These are phyloP conservation scores for Cheirogaleus medius DNA, from an alignment of 2,113 vertebrate genomes.

Conservation along the genomic window DNA sequence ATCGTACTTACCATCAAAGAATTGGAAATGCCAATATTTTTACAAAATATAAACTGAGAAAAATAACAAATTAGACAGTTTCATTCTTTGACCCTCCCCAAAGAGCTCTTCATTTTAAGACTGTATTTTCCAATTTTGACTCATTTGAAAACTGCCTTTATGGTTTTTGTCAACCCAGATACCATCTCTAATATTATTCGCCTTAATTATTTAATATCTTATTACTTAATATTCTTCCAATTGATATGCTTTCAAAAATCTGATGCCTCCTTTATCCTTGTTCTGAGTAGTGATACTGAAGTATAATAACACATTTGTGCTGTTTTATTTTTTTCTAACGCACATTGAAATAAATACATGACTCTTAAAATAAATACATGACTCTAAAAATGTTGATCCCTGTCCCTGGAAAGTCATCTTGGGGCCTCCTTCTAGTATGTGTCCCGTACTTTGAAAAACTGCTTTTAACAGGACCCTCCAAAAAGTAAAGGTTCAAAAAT, in stretches of 20 bases:
- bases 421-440: background rate
- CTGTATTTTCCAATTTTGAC: background rate
- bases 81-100: background rate
- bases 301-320: background rate
- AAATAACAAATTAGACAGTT: background rate
- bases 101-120: background rate
- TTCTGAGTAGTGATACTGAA: background rate
- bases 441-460: background rate
- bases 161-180: background rate
- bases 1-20: background rate
- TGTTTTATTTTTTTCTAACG: background rate
- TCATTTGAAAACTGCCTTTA: background rate
- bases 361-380: background rate
- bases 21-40: background rate
- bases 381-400: background rate
- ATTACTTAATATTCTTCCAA: background rate
- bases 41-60: background rate
- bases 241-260: background rate
- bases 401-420: background rate
- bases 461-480: background rate
- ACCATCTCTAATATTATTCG: background rate
- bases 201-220: no score
- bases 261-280: background rate
- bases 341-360: background rate
- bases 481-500: background rate